A percentile compares a stretch with the other conserved stretches of the same genome.
These are phyloP conservation scores for Acrobasis suavella DNA, from an alignment of 2,888 invertebrate species.

Conservation along the genomic window DNA sequence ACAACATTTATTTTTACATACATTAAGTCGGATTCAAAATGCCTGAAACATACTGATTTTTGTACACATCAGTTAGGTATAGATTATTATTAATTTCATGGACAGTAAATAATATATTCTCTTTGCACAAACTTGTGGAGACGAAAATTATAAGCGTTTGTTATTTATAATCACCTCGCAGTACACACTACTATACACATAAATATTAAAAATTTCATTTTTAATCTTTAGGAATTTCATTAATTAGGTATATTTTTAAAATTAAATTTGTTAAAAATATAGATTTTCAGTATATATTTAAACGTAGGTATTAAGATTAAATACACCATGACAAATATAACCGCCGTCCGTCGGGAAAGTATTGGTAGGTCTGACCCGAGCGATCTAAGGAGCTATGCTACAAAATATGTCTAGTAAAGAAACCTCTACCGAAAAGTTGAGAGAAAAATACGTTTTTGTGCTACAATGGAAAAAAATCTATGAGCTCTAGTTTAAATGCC, in stretches of 20 bases:
- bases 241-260: constrained; percentile 75
- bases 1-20: constrained; percentile 83
- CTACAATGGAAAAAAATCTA: constrained; percentile 66
- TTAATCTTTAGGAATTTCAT: constrained; percentile 78
- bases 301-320: constrained; percentile 69
- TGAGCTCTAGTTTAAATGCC: constrained; percentile 70
- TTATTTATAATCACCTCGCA: constrained; percentile 66
- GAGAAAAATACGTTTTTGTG: constrained; percentile 63
- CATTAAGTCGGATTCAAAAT: constrained; percentile 83
- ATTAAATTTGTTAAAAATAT: constrained; percentile 80
- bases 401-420: constrained; percentile 55
- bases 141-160: constrained; percentile 69
- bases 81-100: constrained; percentile 72
- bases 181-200: constrained; percentile 75
- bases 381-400: constrained; percentile 57
- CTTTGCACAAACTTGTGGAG: constrained; percentile 65
- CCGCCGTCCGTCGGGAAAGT: constrained; percentile 53
- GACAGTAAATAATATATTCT: constrained; percentile 75
- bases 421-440: constrained; percentile 58
- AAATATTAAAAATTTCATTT: constrained; percentile 76
- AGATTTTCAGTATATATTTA: constrained; percentile 74
- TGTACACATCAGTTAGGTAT: constrained; percentile 76
- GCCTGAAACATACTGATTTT: constrained; percentile 81
- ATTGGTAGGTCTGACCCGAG: constrained; percentile 41
- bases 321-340: constrained; percentile 47